Evolutionary conservation across 2,888 invertebrate genomes (phyloP).

Genomic region (Aphidius colemani): DNA sequence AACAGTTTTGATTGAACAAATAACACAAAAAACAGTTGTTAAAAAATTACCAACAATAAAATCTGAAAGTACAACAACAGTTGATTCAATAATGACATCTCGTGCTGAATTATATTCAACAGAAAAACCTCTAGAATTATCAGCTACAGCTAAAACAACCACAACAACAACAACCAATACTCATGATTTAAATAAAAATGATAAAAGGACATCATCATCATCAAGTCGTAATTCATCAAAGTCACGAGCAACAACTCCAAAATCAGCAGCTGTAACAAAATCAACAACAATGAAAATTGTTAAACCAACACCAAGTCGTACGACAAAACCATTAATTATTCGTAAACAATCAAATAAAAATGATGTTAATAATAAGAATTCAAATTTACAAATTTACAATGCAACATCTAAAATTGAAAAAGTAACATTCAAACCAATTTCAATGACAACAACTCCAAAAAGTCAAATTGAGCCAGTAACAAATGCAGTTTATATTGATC

Average conservation of each 20-base stretch:
- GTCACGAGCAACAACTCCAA: conserved; percentile 38
- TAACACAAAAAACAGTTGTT: conserved; percentile 23
- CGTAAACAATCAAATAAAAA: conserved; percentile 35
- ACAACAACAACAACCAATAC: background rate
- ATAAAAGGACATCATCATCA: conserved; percentile 32
- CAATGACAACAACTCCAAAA: conserved; percentile 44
- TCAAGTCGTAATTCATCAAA: conserved; percentile 35
- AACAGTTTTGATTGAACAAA: conserved; percentile 17
- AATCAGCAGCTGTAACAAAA: conserved; percentile 37
- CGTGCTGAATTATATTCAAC: conserved; percentile 25
- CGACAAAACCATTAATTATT: conserved; percentile 35
- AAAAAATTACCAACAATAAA: conserved; percentile 17
- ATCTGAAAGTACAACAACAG: conserved; percentile 22
- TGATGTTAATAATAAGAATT: no score
- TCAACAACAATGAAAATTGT: conserved; percentile 34
- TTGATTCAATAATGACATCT: conserved; percentile 21
- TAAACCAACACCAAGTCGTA: conserved; percentile 24
- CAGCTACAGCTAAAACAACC: conserved; percentile 1
- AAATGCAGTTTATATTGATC: conserved; percentile 60
- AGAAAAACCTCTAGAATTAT: conserved; percentile 17
- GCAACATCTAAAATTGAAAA: conserved; percentile 53
- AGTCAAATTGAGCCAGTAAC: conserved; percentile 40
- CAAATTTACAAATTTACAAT: conserved; percentile 33
- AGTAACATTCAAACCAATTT: conserved; percentile 52
- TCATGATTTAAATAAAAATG: background rate